These are phyloP conservation scores for Cebidichthys violaceus DNA, from an alignment of 2,113 vertebrate genomes.

Conservation along the genomic window DNA sequence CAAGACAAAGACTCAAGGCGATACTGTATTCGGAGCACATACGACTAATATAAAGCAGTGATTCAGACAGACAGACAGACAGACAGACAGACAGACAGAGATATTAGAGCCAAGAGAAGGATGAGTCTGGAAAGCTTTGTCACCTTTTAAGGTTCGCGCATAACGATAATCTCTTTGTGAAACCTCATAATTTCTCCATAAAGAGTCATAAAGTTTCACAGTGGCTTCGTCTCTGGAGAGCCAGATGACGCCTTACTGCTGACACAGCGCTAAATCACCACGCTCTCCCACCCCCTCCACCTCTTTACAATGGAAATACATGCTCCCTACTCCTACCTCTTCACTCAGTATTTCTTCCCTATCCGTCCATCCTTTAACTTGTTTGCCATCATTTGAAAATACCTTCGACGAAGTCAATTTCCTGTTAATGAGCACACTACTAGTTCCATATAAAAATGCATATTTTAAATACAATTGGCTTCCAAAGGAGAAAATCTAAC, in stretches of 20 bases:
- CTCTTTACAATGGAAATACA: slow-evolving; percentile 58
- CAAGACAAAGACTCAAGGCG: slow-evolving; percentile 1
- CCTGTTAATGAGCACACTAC: neutral
- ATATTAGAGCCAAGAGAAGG: slow-evolving; percentile 22
- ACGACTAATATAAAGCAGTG: slow-evolving; percentile 2
- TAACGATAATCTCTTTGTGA: slow-evolving; percentile 70
- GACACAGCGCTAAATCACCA: slow-evolving; percentile 76
- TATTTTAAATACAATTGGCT: neutral
- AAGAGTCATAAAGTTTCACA: slow-evolving; percentile 71
- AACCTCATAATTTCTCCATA: slow-evolving; percentile 67
- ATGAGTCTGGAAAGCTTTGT: slow-evolving; percentile 51
- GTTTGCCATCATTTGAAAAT: slow-evolving; percentile 3
- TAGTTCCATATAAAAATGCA: neutral
- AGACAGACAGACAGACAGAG: slow-evolving; percentile 8
- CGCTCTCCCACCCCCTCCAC: slow-evolving; percentile 11
- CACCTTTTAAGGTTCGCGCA: slow-evolving; percentile 64
- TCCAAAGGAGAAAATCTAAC: neutral
- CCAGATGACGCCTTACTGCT: slow-evolving; percentile 60
- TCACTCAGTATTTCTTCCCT: slow-evolving; percentile 8
- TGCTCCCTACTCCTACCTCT: slow-evolving; percentile 33
- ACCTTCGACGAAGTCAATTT: neutral
- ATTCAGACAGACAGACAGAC: neutral
- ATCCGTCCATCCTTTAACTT: neutral
- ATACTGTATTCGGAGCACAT: slow-evolving; percentile 22
- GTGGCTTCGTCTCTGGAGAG: slow-evolving; percentile 65